These are phyloP conservation scores for Brachionus calyciflorus DNA, from an alignment of 1,140 invertebrate genomes.

Conservation along the genomic window DNA sequence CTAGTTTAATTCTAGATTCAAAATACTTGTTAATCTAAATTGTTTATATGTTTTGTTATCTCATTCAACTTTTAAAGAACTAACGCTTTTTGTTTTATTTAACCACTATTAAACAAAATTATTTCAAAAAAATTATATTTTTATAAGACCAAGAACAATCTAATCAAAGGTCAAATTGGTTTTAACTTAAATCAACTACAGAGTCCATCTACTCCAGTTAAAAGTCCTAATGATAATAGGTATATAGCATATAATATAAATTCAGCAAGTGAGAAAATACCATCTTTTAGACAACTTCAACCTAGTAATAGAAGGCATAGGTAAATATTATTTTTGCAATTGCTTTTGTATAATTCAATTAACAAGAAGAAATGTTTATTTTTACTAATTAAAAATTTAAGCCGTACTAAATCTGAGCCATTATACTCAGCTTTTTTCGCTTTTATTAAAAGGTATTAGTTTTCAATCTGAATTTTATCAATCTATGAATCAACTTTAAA, in stretches of 20 bases:
- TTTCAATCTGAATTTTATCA: no score
- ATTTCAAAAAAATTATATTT: neutral
- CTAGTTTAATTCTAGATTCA: no score
- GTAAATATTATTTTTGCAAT: neutral
- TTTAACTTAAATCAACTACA: neutral
- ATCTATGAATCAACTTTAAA: no score
- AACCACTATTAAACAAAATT: no score
- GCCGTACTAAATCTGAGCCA: neutral
- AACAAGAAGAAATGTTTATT: no score
- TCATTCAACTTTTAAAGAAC: no score
- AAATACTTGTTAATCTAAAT: no score
- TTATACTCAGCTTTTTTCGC: neutral
- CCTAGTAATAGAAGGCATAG: neutral
- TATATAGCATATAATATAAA: neutral
- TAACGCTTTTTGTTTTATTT: no score
- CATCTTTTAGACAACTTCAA: neutral
- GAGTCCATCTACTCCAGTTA: neutral
- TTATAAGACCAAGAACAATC: slow-evolving; percentile 15
- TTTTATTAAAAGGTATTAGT: slow-evolving; percentile 3
- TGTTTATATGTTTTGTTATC: no score
- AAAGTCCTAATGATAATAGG: slow-evolving; percentile 2
- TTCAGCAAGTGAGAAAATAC: neutral
- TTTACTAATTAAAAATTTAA: neutral
- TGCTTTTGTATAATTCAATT: neutral
- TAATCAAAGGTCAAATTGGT: neutral